Evolutionary conservation across 2,113 vertebrate species (phyloP).

Genomic region (Periophthalmus modestus): DNA sequence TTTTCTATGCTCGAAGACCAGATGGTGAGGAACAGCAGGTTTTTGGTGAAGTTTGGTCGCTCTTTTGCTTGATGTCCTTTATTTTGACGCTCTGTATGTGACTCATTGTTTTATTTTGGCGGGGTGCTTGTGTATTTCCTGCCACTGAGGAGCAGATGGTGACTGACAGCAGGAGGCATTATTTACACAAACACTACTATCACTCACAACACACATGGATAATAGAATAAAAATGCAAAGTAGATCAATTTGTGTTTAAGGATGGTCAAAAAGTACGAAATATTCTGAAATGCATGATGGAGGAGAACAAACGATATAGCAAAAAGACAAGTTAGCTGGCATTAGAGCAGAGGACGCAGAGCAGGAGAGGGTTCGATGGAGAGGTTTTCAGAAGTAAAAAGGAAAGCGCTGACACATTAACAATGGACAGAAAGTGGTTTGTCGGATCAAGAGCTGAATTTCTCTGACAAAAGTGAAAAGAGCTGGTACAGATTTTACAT

Average conservation of each 20-base stretch:
- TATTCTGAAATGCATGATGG: not conserved
- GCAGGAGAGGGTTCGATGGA: not conserved
- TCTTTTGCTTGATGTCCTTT: not conserved
- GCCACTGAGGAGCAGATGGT: slow-evolving; percentile 8
- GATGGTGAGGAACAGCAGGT: not conserved
- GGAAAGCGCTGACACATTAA: not conserved
- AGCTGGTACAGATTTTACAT: not conserved
- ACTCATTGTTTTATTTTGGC: slow-evolving; percentile 8
- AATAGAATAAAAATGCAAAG: not conserved
- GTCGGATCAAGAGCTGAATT: not conserved
- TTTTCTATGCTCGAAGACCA: not conserved
- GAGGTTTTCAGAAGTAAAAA: not conserved
- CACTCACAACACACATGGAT: not conserved
- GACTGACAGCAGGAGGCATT: slow-evolving; percentile 1
- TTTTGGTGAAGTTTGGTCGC: not conserved
- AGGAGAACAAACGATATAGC: not conserved
- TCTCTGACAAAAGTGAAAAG: not conserved
- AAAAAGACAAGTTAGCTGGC: not conserved
- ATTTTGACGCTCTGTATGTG: not conserved
- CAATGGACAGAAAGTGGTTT: not conserved
- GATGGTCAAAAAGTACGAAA: no score
- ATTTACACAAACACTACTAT: not conserved
- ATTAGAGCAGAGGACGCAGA: not conserved
- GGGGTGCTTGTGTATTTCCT: not conserved
- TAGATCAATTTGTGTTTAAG: not conserved